A percentile compares a stretch with the other conserved stretches of the same genome.
phyloP scores from a whole-genome alignment of 2,888 invertebrate species.

The Dascillus cervinus region DNA sequence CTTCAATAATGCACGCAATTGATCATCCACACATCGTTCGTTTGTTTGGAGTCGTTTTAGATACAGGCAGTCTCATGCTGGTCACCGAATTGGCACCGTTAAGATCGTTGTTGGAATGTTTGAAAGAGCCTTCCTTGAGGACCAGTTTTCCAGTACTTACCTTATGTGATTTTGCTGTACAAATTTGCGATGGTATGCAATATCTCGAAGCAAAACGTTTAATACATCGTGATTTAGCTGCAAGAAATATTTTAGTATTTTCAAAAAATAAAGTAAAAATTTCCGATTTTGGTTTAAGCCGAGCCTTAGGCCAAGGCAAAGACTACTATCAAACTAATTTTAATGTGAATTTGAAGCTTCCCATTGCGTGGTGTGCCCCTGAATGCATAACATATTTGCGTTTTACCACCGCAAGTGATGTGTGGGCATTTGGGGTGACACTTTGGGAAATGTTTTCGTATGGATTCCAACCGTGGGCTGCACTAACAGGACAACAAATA shows the following conservation, averaged over 20 bases:
- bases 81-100: slow-evolving; percentile 92
- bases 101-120: slow-evolving; percentile 88
- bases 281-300: slow-evolving; percentile 93
- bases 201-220: slow-evolving; percentile 93
- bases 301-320: slow-evolving; percentile 93
- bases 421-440: slow-evolving; percentile 97
- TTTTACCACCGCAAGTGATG: slow-evolving; percentile 94
- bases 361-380: slow-evolving; percentile 99
- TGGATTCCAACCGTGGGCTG: slow-evolving; percentile 97
- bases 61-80: slow-evolving; percentile 60
- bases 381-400: slow-evolving; percentile 94
- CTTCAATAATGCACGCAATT: slow-evolving; percentile 96
- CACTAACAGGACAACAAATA: slow-evolving; percentile 81
- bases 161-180: slow-evolving; percentile 90
- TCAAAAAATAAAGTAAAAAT: slow-evolving; percentile 96
- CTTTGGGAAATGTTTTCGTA: slow-evolving; percentile 99
- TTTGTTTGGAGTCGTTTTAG: slow-evolving; percentile 94
- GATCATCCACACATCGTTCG: slow-evolving; percentile 95
- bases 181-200: slow-evolving; percentile 96
- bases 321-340: slow-evolving; percentile 99
- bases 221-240: slow-evolving; percentile 96
- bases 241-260: slow-evolving; percentile 95
- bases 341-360: slow-evolving; percentile 92
- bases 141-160: slow-evolving; percentile 88
- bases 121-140: slow-evolving; percentile 85